Conservation (phyloP, 2,888 invertebrate species). For the Hydrotaea diabolus region DNA sequence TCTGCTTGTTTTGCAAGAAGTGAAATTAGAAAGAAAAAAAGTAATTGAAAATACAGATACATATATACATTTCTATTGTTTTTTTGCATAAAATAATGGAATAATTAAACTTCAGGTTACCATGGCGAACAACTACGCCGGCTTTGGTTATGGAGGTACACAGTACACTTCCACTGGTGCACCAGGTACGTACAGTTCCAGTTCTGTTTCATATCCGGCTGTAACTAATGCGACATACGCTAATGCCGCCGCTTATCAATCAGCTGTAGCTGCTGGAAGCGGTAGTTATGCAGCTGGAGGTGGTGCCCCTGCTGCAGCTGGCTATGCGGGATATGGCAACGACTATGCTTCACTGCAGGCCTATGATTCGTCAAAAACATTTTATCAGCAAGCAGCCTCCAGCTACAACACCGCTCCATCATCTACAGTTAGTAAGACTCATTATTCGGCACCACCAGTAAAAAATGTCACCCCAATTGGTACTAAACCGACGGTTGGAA, state of each 20-base stretch:
- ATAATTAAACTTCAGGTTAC: conserved; percentile 23
- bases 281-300: conserved; percentile 82
- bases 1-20: conserved; percentile 26
- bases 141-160: conserved; percentile 95
- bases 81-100: conserved; percentile 3
- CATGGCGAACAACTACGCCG: conserved; percentile 91
- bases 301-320: conserved; percentile 86
- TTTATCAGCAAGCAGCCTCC: conserved; percentile 88
- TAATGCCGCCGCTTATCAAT: conserved; percentile 92
- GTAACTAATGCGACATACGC: conserved; percentile 87
- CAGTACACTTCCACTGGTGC: conserved; percentile 93
- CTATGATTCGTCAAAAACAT: conserved; percentile 92
- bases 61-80: conserved; percentile 4
- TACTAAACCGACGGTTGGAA: conserved; percentile 80
- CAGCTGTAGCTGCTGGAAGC: conserved; percentile 83
- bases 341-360: conserved; percentile 84
- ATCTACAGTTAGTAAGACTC: conserved; percentile 79
- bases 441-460: conserved; percentile 84
- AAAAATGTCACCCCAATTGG: conserved; percentile 83
- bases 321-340: conserved; percentile 84
- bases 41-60: conserved; percentile 38
- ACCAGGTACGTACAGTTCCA: conserved; percentile 88
- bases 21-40: conserved; percentile 47
- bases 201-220: conserved; percentile 77
- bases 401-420: conserved; percentile 81